Percentiles rank a stretch among this genome's conserved stretches.
Conservation (phyloP, 2,797 vertebrate genomes). For the Holocentrus rufus region DNA sequence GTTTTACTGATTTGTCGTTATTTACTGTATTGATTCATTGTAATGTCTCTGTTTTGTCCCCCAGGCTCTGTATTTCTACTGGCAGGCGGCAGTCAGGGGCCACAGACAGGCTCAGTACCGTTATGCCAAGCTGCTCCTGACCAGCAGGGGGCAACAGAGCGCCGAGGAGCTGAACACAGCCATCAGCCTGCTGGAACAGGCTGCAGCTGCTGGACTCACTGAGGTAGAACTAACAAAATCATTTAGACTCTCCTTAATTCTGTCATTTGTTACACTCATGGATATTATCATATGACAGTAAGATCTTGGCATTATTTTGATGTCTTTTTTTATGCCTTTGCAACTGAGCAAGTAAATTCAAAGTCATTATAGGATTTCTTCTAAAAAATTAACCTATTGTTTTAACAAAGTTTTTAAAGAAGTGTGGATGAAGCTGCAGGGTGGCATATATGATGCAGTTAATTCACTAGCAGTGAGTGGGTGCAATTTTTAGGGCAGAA, state of each 20-base stretch:
- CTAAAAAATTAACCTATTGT: too few species aligned
- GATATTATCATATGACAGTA: too few species aligned
- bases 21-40: neutral
- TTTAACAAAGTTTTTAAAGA: too few species aligned
- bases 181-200: constrained; percentile 82
- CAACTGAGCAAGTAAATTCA: too few species aligned
- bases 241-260: neutral
- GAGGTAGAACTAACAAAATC: constrained; percentile 78
- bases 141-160: constrained; percentile 68
- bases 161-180: constrained; percentile 72
- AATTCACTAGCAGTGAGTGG: too few species aligned
- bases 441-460: too few species aligned
- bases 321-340: too few species aligned
- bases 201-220: constrained; percentile 83
- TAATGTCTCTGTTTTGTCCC: constrained; percentile 6
- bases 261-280: neutral
- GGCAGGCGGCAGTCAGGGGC: constrained; percentile 81
- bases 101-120: constrained; percentile 91
- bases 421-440: too few species aligned
- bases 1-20: too few species aligned
- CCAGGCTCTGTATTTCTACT: constrained; percentile 89
- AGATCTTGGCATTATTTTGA: too few species aligned
- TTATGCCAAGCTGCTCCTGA: constrained; percentile 86
- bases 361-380: too few species aligned
- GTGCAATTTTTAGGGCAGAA: too few species aligned